phyloP scores from a whole-genome alignment of 2,888 invertebrate genomes.

The Resseliella maxima region DNA sequence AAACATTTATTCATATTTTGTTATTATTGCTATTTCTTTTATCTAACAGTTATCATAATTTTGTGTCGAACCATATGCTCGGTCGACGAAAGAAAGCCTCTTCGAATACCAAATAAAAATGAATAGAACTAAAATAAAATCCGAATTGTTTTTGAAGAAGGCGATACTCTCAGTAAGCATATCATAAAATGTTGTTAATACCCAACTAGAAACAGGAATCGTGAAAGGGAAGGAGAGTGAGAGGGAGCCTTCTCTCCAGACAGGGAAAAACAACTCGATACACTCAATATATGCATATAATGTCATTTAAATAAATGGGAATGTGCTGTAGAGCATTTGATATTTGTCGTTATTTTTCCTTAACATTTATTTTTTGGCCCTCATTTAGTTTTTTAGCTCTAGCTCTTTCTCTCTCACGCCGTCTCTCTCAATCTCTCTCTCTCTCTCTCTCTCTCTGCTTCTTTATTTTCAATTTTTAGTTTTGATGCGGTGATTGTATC shows the following conservation, averaged over 20 bases:
- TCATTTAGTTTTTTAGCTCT: not conserved
- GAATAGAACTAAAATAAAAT: not conserved
- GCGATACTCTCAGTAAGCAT: not conserved
- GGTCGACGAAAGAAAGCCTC: not conserved
- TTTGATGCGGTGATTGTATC: no score
- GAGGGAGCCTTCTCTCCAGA: not conserved
- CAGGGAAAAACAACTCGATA: not conserved
- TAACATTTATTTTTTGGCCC: not conserved
- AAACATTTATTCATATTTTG: not conserved
- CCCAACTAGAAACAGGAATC: not conserved
- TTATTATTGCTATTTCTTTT: not conserved
- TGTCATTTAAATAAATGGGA: conserved; percentile 23
- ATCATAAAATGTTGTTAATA: not conserved
- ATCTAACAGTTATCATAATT: conserved; percentile 27
- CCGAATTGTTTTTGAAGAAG: not conserved
- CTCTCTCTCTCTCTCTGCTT: no score
- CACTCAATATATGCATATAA: conserved; percentile 9
- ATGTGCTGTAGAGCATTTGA: conserved; percentile 23
- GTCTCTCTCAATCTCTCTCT: no score
- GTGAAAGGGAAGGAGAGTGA: no score
- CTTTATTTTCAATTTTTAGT: no score
- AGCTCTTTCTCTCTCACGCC: not conserved
- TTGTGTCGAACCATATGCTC: not conserved
- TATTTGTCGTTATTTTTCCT: not conserved
- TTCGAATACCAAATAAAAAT: not conserved